Percentiles rank a stretch among this genome's conserved stretches.
Evolutionary conservation across 2,113 vertebrate genomes (phyloP).

Genomic region (Tychaedon coryphoeus): DNA sequence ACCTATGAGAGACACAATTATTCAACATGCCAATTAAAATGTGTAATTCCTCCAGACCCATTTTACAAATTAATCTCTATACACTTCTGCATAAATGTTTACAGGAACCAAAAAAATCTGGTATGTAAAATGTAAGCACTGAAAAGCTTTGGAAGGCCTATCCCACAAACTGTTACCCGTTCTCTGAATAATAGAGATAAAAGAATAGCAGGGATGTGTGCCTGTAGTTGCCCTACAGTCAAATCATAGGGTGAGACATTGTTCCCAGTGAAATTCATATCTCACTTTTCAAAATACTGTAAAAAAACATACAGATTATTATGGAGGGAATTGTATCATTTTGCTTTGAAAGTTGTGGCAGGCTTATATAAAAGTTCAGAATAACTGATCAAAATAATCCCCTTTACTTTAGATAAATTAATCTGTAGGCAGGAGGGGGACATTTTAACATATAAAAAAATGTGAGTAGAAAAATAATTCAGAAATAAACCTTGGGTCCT

Average conservation of each 20-base stretch:
- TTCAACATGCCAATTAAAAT: not conserved
- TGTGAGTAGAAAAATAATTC: not conserved
- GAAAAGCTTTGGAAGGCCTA: not conserved
- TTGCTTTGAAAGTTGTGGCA: not conserved
- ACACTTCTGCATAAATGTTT: not conserved
- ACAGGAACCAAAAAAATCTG: not conserved
- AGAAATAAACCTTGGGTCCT: not conserved
- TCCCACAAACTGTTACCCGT: not conserved
- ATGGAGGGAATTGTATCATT: not conserved
- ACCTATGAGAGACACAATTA: not conserved
- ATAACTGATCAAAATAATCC: not conserved
- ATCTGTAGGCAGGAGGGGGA: accelerated
- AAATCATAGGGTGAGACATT: not conserved
- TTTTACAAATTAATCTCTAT: not conserved
- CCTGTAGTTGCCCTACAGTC: not conserved
- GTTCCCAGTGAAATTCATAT: not conserved
- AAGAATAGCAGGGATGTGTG: not conserved
- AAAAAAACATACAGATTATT: not conserved
- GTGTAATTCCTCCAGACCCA: not conserved
- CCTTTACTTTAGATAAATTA: not conserved
- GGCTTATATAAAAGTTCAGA: not conserved
- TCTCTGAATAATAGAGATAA: not conserved
- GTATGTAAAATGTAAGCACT: not conserved
- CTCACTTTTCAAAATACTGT: not conserved
- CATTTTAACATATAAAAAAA: not conserved